These are phyloP conservation scores for Callipepla squamata DNA, from an alignment of 2,113 vertebrate genomes.

Conservation along the genomic window DNA sequence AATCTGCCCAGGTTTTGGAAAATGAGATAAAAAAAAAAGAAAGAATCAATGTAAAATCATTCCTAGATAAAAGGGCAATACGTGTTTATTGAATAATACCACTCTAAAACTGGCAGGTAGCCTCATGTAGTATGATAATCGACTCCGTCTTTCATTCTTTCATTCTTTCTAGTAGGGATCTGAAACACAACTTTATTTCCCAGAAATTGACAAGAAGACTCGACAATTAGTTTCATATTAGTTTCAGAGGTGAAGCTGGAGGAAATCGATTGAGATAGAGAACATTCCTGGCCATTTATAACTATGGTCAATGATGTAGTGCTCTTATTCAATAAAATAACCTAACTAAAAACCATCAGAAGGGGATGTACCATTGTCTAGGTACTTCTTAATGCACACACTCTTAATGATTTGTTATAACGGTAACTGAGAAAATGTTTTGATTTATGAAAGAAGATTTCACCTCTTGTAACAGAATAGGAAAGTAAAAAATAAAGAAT, in stretches of 20 bases:
- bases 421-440: not conserved
- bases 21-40: not conserved
- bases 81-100: not conserved
- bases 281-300: not conserved
- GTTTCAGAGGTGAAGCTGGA: slow-evolving; percentile 7
- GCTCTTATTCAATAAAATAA: not conserved
- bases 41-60: slow-evolving; percentile 3
- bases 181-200: slow-evolving; percentile 4
- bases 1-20: not conserved
- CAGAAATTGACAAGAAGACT: slow-evolving; percentile 23
- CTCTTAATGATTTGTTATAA: not conserved
- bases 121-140: not conserved
- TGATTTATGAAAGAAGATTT: not conserved
- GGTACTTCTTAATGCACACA: not conserved
- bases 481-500: not conserved
- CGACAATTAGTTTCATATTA: not conserved
- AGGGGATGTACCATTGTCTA: not conserved
- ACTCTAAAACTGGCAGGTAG: not conserved
- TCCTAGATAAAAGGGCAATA: not conserved
- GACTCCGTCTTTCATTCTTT: not conserved
- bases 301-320: not conserved
- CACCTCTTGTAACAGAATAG: not conserved
- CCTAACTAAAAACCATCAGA: not conserved
- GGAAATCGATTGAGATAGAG: not conserved
- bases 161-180: not conserved